Base-by-base conservation (phyloP, 2,797 vertebrate genomes). In the Loris lydekkerianus region DNA sequence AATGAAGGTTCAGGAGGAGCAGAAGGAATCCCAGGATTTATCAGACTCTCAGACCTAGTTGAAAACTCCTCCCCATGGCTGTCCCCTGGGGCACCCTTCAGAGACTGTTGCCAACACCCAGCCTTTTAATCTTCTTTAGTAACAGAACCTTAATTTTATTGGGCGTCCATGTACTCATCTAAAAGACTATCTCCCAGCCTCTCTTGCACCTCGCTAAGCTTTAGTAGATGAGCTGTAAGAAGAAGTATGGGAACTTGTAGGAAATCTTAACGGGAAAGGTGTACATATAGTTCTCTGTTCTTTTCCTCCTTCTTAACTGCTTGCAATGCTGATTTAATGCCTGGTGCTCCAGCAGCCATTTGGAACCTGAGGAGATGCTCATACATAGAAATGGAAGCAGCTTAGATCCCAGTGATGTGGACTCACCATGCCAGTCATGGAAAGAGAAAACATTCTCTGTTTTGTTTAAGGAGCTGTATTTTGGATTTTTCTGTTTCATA, bases 191-290 rank as follows among this genome's bases (percentile, higher is more conserved):
- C 82, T 60, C 11, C 56, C 29, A 63, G 53, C 8, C 21, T 89
- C 10, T 84, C 46, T 89, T 69, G 17, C 53, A 82, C 43, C 46
- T 78, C 56, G 65, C 34, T 90, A 94, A 85, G 40, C 82, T 94
- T 91, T 83, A 37, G 58, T 56, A 46, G 83, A 23, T 69, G 37
- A 69, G 49, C 82, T 29, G 2, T 34, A 84, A 37, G 78, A 72
- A 37, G 77, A 65, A 73, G 34, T 61, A 76, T 77, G n/a, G 21
- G 25, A 61, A 88, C 25, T 46, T 78, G 21, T 20, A 61, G n/a
- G 53, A 63, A 88, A 65, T 85, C 60, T 65, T 65, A 61, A 67
- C 75, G 78, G 49, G 40, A n/a, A 58, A 56, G 34, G 23, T 46
- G 49, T 25, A 40, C 20, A 49, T 25, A 40, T 15, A 56, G 14